phyloP scores from a whole-genome alignment of 2,113 vertebrate genomes.

The Collichthys lucidus region DNA sequence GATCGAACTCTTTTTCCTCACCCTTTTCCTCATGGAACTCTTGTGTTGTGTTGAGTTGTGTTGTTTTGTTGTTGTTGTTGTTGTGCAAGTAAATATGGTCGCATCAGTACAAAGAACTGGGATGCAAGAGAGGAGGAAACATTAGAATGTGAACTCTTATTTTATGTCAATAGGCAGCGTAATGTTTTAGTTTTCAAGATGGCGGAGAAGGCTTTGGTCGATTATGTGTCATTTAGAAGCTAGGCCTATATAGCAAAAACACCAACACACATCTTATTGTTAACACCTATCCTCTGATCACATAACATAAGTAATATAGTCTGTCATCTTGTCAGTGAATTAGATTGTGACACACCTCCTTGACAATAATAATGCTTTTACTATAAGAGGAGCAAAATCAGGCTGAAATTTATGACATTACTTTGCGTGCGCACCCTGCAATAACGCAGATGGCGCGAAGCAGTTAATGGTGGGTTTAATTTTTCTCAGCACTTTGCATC shows the following conservation, averaged over 20 bases:
- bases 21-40: slow-evolving; percentile 50
- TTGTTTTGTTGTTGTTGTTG: slow-evolving; percentile 18
- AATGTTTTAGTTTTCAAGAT: slow-evolving; percentile 56
- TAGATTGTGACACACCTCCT: slow-evolving; percentile 58
- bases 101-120: slow-evolving; percentile 47
- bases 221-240: slow-evolving; percentile 47
- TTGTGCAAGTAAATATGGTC: slow-evolving; percentile 58
- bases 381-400: slow-evolving; percentile 44
- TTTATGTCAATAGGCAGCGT: slow-evolving; percentile 67
- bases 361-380: slow-evolving; percentile 65
- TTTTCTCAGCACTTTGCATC: slow-evolving; percentile 63
- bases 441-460: slow-evolving; percentile 69
- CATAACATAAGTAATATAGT: slow-evolving; percentile 28
- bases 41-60: slow-evolving; percentile 46
- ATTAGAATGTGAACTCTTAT: slow-evolving; percentile 59
- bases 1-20: slow-evolving; percentile 63
- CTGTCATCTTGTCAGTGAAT: slow-evolving; percentile 44
- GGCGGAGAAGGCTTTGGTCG: slow-evolving; percentile 43
- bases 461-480: slow-evolving; percentile 76
- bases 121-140: slow-evolving; percentile 52
- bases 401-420: slow-evolving; percentile 61
- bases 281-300: slow-evolving; percentile 40
- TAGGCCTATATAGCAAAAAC: slow-evolving; percentile 23
- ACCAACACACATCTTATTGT: slow-evolving; percentile 40
- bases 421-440: slow-evolving; percentile 56